A percentile compares a stretch with the other conserved stretches of the same genome.
Evolutionary conservation across 2,113 vertebrate genomes (phyloP).

Genomic region (Oreotrochilus melanogaster): DNA sequence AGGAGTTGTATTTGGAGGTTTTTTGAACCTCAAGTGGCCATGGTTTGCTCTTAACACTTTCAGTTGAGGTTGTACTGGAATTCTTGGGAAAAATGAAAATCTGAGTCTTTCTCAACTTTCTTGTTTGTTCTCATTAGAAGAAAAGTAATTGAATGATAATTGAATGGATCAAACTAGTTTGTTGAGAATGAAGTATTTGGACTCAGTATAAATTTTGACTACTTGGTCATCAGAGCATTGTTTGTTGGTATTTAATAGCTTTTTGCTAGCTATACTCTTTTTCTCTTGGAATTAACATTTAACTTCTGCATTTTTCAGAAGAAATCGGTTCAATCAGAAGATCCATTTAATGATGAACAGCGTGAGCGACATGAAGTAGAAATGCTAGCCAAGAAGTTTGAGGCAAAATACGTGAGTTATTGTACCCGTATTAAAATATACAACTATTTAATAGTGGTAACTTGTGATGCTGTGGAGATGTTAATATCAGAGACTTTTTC

Average conservation of each 20-base stretch:
- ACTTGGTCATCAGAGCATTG: background rate
- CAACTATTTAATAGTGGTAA: background rate
- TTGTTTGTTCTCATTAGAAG: background rate
- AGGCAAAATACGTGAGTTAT: slow-evolving; percentile 95
- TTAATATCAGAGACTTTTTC: background rate
- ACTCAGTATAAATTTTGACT: background rate
- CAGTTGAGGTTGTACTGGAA: background rate
- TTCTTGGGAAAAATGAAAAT: background rate
- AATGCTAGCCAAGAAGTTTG: slow-evolving; percentile 93
- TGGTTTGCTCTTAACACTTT: background rate
- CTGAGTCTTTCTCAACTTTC: background rate
- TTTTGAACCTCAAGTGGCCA: background rate
- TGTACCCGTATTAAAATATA: background rate
- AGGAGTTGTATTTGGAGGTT: background rate
- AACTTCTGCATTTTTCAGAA: slow-evolving; percentile 68
- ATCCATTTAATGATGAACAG: slow-evolving; percentile 91
- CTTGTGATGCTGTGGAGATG: background rate
- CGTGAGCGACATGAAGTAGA: slow-evolving; percentile 90
- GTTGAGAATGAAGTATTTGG: background rate
- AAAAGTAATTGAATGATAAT: background rate
- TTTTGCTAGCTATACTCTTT: background rate
- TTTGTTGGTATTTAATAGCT: background rate
- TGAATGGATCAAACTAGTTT: background rate
- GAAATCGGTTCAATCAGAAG: slow-evolving; percentile 81
- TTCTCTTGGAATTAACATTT: slow-evolving; percentile 33